A percentile compares a stretch with the other conserved stretches of the same genome.
Evolutionary conservation across 2,113 vertebrate genomes (phyloP).

Genomic region (Eonycteris spelaea): DNA sequence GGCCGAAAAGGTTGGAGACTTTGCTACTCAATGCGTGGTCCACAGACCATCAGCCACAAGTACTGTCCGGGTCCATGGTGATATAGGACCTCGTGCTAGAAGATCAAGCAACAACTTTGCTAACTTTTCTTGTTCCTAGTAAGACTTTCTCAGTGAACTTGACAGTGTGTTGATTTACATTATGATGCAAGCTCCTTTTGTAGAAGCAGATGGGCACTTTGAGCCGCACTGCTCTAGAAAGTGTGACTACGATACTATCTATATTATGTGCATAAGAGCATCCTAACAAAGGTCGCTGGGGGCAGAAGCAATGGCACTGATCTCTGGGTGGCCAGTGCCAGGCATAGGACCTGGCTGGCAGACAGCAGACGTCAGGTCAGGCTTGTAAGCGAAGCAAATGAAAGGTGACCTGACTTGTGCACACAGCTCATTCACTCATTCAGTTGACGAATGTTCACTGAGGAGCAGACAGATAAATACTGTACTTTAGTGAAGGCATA

Average conservation of each 20-base stretch:
- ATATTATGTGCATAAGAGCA: not conserved
- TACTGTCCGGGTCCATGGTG: not conserved
- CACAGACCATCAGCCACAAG: not conserved
- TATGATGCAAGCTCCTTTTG: not conserved
- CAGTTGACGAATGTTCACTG: fast-evolving
- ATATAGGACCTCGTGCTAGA: not conserved
- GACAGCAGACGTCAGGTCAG: not conserved
- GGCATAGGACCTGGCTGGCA: not conserved
- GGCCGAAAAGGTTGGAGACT: too few relatives aligned
- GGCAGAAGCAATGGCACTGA: not conserved
- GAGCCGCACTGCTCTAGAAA: not conserved
- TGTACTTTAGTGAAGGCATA: not conserved
- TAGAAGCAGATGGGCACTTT: not conserved
- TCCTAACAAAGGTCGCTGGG: not conserved
- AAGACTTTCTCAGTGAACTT: not conserved
- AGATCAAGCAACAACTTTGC: not conserved
- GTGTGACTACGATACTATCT: not conserved
- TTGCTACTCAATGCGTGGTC: not conserved
- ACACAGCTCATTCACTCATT: not conserved
- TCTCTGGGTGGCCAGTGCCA: not conserved
- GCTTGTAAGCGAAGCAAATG: not conserved
- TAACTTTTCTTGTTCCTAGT: not conserved
- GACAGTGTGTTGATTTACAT: not conserved
- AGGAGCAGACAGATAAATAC: not conserved
- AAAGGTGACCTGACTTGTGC: not conserved